Evolutionary conservation across 2,797 vertebrate genomes (phyloP).

Genomic region (Rhinoraja longicauda): DNA sequence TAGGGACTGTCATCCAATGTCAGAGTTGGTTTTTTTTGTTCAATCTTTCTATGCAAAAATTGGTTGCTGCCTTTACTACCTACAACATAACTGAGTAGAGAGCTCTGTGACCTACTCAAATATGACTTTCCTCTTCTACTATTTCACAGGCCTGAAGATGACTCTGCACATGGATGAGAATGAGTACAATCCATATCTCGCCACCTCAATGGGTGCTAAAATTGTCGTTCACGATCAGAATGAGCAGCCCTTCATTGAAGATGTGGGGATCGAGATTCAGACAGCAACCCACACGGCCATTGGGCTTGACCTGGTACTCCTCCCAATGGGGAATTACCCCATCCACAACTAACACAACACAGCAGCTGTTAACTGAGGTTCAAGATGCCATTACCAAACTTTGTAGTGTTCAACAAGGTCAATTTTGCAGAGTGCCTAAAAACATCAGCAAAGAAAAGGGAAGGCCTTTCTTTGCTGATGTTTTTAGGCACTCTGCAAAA

Average conservation of each 20-base stretch:
- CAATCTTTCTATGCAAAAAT: neutral
- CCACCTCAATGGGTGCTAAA: constrained; percentile 63
- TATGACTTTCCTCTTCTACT: neutral
- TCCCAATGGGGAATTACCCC: neutral
- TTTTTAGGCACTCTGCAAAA: too few relatives aligned
- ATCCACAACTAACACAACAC: neutral
- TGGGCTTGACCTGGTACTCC: constrained; percentile 67
- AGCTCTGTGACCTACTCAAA: neutral
- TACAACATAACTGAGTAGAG: neutral
- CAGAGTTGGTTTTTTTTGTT: neutral
- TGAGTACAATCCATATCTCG: constrained; percentile 68
- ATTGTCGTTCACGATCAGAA: constrained; percentile 63
- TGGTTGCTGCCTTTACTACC: neutral
- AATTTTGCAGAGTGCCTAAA: neutral
- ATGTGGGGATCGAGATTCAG: constrained; percentile 64
- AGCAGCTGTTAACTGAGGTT: neutral
- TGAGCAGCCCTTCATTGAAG: constrained; percentile 66
- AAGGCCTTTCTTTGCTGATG: too few relatives aligned
- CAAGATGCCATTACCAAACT: neutral
- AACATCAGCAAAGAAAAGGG: neutral
- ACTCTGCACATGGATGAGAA: constrained; percentile 61
- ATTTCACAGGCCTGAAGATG: constrained; percentile 59
- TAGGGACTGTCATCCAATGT: neutral
- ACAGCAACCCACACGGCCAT: constrained; percentile 62
- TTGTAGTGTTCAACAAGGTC: neutral